These are phyloP conservation scores for Chaetorhynchus papuensis DNA, from an alignment of 2,113 vertebrate species.

Conservation along the genomic window DNA sequence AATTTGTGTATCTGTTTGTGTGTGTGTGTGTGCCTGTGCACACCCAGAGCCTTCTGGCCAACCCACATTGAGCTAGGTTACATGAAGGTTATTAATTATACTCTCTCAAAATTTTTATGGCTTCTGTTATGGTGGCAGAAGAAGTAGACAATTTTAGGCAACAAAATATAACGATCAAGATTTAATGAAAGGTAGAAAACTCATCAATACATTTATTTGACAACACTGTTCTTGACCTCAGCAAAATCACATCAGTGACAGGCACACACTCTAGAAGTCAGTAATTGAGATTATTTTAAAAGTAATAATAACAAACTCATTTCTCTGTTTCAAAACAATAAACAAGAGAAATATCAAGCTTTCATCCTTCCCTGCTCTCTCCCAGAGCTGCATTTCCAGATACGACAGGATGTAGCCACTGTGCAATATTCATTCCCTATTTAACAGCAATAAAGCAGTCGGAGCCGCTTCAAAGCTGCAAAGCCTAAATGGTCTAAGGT, in stretches of 20 bases:
- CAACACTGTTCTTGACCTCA: not conserved
- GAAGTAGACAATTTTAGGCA: not conserved
- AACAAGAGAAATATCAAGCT: not conserved
- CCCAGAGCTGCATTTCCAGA: not conserved
- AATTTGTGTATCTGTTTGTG: not conserved
- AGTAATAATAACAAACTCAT: not conserved
- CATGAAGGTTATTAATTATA: not conserved
- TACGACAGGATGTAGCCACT: not conserved
- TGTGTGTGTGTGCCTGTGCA: too few relatives aligned
- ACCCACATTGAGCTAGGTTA: not conserved
- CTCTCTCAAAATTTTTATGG: not conserved
- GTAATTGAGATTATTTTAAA: not conserved
- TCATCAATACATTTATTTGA: not conserved
- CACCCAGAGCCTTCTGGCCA: not conserved
- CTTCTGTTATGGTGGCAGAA: not conserved
- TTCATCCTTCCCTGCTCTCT: not conserved
- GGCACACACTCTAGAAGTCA: not conserved
- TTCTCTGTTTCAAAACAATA: not conserved
- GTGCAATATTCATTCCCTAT: not conserved
- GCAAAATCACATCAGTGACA: not conserved
- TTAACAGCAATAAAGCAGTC: not conserved
- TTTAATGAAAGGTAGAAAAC: not conserved
- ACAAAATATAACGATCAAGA: not conserved
- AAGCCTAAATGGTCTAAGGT: not conserved
- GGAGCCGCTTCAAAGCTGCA: not conserved